Evolutionary conservation across 2,888 invertebrate genomes (phyloP).

Genomic region (Agapostemon virescens): DNA sequence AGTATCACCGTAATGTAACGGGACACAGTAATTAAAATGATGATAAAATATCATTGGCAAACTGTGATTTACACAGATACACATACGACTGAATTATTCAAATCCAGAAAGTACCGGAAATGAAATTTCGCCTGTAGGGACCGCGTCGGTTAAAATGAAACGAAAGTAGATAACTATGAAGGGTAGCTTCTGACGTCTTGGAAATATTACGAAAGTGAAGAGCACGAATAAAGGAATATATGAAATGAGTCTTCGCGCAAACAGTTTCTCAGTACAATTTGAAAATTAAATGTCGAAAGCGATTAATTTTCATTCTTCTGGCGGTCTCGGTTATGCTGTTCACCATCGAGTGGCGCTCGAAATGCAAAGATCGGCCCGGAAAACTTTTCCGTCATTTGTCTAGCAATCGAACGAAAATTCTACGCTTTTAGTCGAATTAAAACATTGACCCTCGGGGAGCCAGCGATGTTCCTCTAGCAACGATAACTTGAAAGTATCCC

Average conservation of each 20-base stretch:
- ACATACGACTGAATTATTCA: not conserved
- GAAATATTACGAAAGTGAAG: not conserved
- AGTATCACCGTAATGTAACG: too few relatives aligned
- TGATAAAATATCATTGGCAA: too few relatives aligned
- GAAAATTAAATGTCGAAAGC: not conserved
- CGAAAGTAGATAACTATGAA: too few relatives aligned
- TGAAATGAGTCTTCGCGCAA: not conserved
- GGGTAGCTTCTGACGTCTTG: not conserved
- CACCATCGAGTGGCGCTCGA: not conserved
- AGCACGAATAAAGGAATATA: not conserved
- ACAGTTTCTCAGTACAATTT: not conserved
- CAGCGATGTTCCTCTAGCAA: not conserved
- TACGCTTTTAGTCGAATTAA: not conserved
- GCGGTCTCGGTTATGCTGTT: not conserved
- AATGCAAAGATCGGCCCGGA: not conserved
- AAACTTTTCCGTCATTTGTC: conserved; percentile 50
- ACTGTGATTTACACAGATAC: not conserved
- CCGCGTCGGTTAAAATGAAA: too few relatives aligned
- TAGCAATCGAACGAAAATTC: not conserved
- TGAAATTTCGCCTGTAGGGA: not conserved
- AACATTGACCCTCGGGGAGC: not conserved
- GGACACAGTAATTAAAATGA: too few relatives aligned
- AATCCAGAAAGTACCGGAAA: not conserved
- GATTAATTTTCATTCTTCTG: not conserved
- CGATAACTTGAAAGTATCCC: not conserved